Conservation (phyloP, 2,888 invertebrate species). For the Gari tellinella region DNA sequence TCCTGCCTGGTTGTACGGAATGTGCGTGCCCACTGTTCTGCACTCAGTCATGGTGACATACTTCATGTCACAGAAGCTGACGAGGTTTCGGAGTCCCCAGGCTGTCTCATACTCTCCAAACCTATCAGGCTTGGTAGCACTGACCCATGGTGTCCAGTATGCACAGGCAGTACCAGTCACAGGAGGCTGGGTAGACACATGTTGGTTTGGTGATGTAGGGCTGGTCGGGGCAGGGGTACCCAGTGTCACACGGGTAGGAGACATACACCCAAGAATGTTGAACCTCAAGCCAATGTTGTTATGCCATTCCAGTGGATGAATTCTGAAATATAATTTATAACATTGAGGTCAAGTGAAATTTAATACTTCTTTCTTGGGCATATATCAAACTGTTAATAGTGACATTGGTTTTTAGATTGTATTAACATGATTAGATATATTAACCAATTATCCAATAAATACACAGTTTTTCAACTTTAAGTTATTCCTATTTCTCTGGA, state of each 20-base stretch:
- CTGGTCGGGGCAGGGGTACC: conserved; percentile 33
- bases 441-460: too few species aligned
- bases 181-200: background rate
- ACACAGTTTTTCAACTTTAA: too few species aligned
- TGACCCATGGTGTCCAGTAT: conserved; percentile 79
- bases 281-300: conserved; percentile 70
- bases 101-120: conserved; percentile 68
- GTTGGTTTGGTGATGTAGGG: conserved; percentile 10
- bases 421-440: too few species aligned
- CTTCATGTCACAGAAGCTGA: conserved; percentile 63
- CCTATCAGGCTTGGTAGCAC: conserved; percentile 62
- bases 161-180: conserved; percentile 59
- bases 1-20: conserved; percentile 86
- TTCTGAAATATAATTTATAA: conserved; percentile 45
- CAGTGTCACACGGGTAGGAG: conserved; percentile 63
- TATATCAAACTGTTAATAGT: too few species aligned
- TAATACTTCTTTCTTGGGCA: too few species aligned
- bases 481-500: too few species aligned
- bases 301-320: conserved; percentile 72
- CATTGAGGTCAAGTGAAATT: too few species aligned
- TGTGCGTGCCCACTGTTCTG: conserved; percentile 65
- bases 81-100: conserved; percentile 60
- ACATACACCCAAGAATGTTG: conserved; percentile 72
- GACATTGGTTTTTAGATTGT: background rate
- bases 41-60: conserved; percentile 58